Conservation (phyloP, 1,140 invertebrate genomes). For the Drosophila varians region DNA sequence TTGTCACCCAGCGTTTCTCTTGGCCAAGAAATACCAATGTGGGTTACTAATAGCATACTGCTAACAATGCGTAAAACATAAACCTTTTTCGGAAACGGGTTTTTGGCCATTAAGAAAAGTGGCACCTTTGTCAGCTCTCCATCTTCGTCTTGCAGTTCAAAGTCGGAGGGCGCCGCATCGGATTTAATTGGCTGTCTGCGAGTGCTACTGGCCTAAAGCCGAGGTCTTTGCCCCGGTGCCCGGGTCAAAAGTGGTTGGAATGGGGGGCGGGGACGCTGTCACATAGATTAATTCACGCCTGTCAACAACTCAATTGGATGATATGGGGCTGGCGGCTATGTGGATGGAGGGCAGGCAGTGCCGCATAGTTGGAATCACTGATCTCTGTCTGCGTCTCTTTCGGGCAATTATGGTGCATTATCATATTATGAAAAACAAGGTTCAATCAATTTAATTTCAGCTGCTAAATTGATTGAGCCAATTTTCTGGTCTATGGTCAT, state of each 20-base stretch:
- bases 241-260: conserved; percentile 17
- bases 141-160: conserved; percentile 30
- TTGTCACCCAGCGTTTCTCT: conserved; percentile 45
- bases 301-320: conserved; percentile 51
- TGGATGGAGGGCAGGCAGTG: not conserved
- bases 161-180: conserved; percentile 15
- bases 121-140: conserved; percentile 4
- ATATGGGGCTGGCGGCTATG: conserved; percentile 14
- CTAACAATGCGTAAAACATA: conserved; percentile 56
- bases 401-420: conserved; percentile 34
- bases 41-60: conserved; percentile 57
- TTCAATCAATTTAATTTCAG: conserved; percentile 43
- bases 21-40: conserved; percentile 51
- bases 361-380: conserved; percentile 16
- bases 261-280: conserved; percentile 26
- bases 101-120: conserved; percentile 19
- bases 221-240: conserved; percentile 69
- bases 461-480: conserved; percentile 44
- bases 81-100: conserved; percentile 62
- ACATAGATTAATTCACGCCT: conserved; percentile 48
- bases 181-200: conserved; percentile 26
- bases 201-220: conserved; percentile 26
- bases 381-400: not conserved
- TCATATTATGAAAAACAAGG: conserved; percentile 59
- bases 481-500: conserved; percentile 50